A percentile compares a stretch with the other conserved stretches of the same genome.
These are phyloP conservation scores for Euphonia xanthogaster DNA, from an alignment of 2,797 vertebrate species.

Conservation along the genomic window DNA sequence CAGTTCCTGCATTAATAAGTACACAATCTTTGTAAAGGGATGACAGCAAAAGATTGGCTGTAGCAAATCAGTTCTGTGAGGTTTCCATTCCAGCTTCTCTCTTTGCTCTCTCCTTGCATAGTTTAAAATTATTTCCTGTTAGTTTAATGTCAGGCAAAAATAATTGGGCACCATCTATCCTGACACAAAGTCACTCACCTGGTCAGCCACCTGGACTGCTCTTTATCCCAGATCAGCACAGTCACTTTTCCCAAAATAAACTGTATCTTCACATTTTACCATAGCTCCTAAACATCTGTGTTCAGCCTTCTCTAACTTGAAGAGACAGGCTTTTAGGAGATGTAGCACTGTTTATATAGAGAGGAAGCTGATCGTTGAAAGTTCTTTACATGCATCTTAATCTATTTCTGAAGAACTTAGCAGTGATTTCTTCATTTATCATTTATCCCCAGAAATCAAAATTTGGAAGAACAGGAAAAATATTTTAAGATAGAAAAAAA, in stretches of 20 bases:
- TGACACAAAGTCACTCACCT: neutral
- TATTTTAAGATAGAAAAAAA: neutral
- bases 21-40: neutral
- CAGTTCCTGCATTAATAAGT: rapidly evolving
- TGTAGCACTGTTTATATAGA: neutral
- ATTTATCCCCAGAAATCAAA: neutral
- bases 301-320: slow-evolving; percentile 3
- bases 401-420: neutral
- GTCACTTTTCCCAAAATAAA: neutral
- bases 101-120: neutral
- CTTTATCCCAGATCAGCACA: neutral
- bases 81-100: neutral
- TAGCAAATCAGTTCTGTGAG: neutral
- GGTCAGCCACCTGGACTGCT: neutral
- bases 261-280: neutral
- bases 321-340: slow-evolving; percentile 30
- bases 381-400: neutral
- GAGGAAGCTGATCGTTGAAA: neutral
- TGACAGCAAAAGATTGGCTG: neutral
- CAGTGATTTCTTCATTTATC: neutral
- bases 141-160: neutral
- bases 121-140: neutral
- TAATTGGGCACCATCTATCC: neutral
- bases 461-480: neutral
- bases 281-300: neutral